Evolutionary conservation across 2,888 invertebrate species (phyloP).

Genomic region (Rhyacophila evoluta): DNA sequence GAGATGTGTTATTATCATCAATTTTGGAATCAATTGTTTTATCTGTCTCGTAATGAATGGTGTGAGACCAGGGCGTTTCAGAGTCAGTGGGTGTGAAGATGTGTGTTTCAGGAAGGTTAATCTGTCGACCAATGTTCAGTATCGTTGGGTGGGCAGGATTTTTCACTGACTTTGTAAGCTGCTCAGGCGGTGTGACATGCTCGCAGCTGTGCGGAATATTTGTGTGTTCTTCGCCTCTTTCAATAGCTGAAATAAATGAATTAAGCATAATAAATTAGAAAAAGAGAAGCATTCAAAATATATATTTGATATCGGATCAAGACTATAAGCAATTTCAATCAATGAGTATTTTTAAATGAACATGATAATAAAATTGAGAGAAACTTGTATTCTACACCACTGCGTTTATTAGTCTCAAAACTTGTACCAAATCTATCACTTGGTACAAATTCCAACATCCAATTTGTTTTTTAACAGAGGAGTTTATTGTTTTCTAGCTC

Average conservation of each 20-base stretch:
- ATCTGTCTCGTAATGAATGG: slow-evolving; percentile 64
- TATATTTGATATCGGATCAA: too few species aligned
- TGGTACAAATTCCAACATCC: too few species aligned
- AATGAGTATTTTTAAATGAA: too few species aligned
- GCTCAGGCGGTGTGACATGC: not conserved
- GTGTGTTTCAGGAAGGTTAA: slow-evolving; percentile 68
- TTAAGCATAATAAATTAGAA: too few species aligned
- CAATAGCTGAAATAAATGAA: slow-evolving; percentile 50
- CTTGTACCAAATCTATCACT: too few species aligned
- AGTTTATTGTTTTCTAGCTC: too few species aligned
- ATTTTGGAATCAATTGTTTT: not conserved
- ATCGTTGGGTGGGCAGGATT: slow-evolving; percentile 62
- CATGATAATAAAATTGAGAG: too few species aligned
- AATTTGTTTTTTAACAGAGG: too few species aligned
- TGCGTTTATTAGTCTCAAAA: too few species aligned
- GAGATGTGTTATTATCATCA: not conserved
- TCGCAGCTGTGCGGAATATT: slow-evolving; percentile 19
- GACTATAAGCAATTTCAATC: too few species aligned
- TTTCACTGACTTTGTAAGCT: slow-evolving; percentile 16
- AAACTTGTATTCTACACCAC: too few species aligned
- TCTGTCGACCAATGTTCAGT: slow-evolving; percentile 66
- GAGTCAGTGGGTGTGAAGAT: slow-evolving; percentile 69
- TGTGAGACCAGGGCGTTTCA: slow-evolving; percentile 68
- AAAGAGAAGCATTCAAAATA: too few species aligned
- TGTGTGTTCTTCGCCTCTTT: slow-evolving; percentile 50